phyloP scores from a whole-genome alignment of 2,113 vertebrate species.

The Ondatra zibethicus region DNA sequence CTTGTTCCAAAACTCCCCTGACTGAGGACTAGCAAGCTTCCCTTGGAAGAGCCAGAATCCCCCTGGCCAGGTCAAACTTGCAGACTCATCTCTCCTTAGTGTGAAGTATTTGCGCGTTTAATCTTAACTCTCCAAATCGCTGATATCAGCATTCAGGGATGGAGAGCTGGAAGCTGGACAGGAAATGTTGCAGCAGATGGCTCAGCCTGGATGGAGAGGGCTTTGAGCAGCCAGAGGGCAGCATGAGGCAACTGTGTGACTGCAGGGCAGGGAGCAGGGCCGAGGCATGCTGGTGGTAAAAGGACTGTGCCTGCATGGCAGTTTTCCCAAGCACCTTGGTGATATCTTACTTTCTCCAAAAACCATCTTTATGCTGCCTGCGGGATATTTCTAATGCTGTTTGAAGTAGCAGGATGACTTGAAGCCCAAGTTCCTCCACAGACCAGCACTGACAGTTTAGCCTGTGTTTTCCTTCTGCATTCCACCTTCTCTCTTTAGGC shows the following conservation, averaged over 20 bases:
- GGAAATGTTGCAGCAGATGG: slow-evolving; percentile 25
- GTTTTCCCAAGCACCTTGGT: slow-evolving; percentile 51
- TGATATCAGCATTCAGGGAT: not conserved
- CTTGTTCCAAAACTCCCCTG: not conserved
- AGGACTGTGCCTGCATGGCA: slow-evolving; percentile 46
- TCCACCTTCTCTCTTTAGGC: not conserved
- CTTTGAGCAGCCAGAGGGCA: slow-evolving; percentile 63
- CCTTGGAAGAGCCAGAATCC: not conserved
- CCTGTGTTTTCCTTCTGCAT: not conserved
- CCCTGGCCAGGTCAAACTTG: slow-evolving; percentile 34
- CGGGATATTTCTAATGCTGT: not conserved
- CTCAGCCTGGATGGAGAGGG: not conserved
- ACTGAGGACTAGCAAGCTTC: not conserved
- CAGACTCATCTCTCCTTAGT: not conserved
- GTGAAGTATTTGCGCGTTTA: slow-evolving; percentile 36
- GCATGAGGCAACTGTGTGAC: not conserved
- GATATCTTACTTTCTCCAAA: not conserved
- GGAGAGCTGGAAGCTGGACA: not conserved
- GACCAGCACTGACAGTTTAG: not conserved
- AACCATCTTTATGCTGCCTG: not conserved
- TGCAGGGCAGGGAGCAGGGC: slow-evolving; percentile 38
- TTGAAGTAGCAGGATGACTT: slow-evolving; percentile 9
- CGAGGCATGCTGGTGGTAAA: not conserved
- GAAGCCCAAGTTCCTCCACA: not conserved
- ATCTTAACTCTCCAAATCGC: slow-evolving; percentile 55